Evolutionary conservation across 2,113 vertebrate genomes (phyloP).

Genomic region (Neodontobutis hainanensis): DNA sequence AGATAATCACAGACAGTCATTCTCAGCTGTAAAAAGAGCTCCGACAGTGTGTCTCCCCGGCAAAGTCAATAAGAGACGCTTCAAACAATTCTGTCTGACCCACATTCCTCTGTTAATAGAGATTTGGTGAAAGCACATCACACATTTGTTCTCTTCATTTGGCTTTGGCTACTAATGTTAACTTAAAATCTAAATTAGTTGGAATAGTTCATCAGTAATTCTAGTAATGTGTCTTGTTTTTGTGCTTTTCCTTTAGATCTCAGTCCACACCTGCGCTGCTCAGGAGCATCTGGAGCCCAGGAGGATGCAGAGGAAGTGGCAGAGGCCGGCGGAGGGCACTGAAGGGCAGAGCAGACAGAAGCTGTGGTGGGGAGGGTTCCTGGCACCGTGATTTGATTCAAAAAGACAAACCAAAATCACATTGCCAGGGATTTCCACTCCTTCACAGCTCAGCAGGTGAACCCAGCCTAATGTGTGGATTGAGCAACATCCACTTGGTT

Average conservation of each 20-base stretch:
- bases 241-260: slow-evolving; percentile 50
- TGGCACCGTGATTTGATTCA: slow-evolving; percentile 87
- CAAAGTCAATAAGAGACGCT: too few species aligned
- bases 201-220: too few species aligned
- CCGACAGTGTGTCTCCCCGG: background rate
- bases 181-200: too few species aligned
- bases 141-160: too few species aligned
- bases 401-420: slow-evolving; percentile 84
- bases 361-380: slow-evolving; percentile 84
- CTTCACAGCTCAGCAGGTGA: slow-evolving; percentile 71
- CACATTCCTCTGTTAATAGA: too few species aligned
- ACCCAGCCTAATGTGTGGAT: slow-evolving; percentile 6
- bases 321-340: slow-evolving; percentile 31
- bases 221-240: slow-evolving; percentile 19
- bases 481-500: slow-evolving; percentile 12
- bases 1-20: slow-evolving; percentile 54
- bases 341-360: slow-evolving; percentile 36
- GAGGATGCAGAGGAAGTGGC: slow-evolving; percentile 23
- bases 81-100: too few species aligned
- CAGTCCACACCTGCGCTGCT: slow-evolving; percentile 42
- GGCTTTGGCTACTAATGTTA: too few species aligned
- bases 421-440: slow-evolving; percentile 89
- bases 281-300: slow-evolving; percentile 41
- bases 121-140: too few species aligned
- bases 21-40: slow-evolving; percentile 6